Evolutionary conservation across 2,113 vertebrate genomes (phyloP).

Genomic region (Festucalex cinctus): DNA sequence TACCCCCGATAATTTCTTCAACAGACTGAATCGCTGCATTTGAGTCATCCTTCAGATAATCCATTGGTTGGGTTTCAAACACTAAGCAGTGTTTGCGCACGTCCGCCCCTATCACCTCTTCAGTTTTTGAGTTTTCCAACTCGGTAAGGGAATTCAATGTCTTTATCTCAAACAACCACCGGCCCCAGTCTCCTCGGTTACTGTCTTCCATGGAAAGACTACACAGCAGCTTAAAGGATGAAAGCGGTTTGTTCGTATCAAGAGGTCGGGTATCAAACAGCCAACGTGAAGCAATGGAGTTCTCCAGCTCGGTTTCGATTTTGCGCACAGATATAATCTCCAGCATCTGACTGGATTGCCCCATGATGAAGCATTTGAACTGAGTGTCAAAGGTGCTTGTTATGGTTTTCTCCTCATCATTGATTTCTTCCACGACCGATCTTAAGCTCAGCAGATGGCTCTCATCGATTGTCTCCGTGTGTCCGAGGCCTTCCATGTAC

Average conservation of each 20-base stretch:
- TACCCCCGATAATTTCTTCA: slow-evolving; percentile 81
- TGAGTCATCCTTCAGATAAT: slow-evolving; percentile 76
- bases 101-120: slow-evolving; percentile 77
- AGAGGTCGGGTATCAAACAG: slow-evolving; percentile 83
- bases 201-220: slow-evolving; percentile 82
- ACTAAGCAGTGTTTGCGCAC: slow-evolving; percentile 83
- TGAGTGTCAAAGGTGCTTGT: slow-evolving; percentile 83
- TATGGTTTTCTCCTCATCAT: slow-evolving; percentile 77
- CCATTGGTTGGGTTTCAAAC: slow-evolving; percentile 84
- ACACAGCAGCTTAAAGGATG: slow-evolving; percentile 75
- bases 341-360: slow-evolving; percentile 77
- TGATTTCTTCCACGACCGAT: slow-evolving; percentile 82
- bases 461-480: slow-evolving; percentile 80
- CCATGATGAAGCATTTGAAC: slow-evolving; percentile 80
- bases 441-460: slow-evolving; percentile 77
- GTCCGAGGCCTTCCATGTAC: slow-evolving; percentile 74
- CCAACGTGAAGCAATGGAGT: slow-evolving; percentile 79
- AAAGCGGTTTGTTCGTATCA: slow-evolving; percentile 69
- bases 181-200: slow-evolving; percentile 70
- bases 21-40: slow-evolving; percentile 54
- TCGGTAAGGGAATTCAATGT: slow-evolving; percentile 76
- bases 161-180: slow-evolving; percentile 85
- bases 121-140: slow-evolving; percentile 61
- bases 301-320: slow-evolving; percentile 80
- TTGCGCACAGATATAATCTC: slow-evolving; percentile 81